Conservation (phyloP, 2,113 vertebrate species). For the Coreoperca whiteheadi region DNA sequence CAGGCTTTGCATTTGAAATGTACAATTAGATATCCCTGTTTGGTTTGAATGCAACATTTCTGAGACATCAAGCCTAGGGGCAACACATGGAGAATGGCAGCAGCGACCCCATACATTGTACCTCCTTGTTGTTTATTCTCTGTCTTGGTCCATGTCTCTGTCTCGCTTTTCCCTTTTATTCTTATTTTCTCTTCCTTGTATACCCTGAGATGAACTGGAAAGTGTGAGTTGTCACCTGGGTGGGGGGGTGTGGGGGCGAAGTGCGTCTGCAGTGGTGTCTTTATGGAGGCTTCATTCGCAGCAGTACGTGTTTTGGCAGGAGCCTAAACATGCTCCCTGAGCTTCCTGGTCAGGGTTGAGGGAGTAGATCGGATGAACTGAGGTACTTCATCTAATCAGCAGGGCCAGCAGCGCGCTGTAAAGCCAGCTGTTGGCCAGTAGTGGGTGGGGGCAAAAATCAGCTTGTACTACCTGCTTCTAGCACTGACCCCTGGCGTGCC, state of each 20-base stretch:
- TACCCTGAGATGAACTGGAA: conserved; percentile 42
- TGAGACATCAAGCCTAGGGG: conserved; percentile 72
- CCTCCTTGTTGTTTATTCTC: conserved; percentile 37
- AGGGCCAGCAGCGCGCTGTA: conserved; percentile 54
- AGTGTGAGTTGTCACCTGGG: conserved; percentile 11
- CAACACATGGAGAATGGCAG: conserved; percentile 43
- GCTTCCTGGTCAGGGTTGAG: conserved; percentile 54
- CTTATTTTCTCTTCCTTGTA: background rate
- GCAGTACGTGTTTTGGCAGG: conserved; percentile 57
- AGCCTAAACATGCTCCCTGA: conserved; percentile 59
- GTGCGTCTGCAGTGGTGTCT: conserved; percentile 33
- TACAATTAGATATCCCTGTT: conserved; percentile 84
- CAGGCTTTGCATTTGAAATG: conserved; percentile 84
- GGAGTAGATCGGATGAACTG: conserved; percentile 54
- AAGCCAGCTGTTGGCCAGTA: conserved; percentile 74
- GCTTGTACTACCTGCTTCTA: conserved; percentile 70
- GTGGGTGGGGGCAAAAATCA: conserved; percentile 50
- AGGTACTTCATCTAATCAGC: conserved; percentile 70
- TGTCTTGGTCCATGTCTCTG: background rate
- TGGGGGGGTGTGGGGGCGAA: background rate
- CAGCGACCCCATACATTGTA: conserved; percentile 44
- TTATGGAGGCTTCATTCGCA: conserved; percentile 39
- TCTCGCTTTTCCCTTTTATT: conserved; percentile 27
- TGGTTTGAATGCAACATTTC: conserved; percentile 76
- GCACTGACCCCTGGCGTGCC: conserved; percentile 69